These are phyloP conservation scores for Capreolus pygargus DNA, from an alignment of 2,113 vertebrate species.

Conservation along the genomic window DNA sequence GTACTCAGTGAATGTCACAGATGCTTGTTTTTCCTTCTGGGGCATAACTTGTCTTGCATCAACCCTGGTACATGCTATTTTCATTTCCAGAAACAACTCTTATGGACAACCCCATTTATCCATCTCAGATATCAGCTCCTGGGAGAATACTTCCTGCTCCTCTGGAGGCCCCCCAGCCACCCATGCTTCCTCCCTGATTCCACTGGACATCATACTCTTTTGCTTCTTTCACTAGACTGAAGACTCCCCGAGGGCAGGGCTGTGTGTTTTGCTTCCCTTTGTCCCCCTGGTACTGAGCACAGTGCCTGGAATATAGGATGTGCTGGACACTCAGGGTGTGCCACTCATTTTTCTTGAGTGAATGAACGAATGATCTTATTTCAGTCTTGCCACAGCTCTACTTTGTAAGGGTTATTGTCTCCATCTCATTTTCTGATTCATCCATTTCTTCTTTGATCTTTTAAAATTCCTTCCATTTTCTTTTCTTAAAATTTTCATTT, in stretches of 20 bases:
- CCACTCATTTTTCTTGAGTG: background rate
- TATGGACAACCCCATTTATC: background rate
- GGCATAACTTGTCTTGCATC: rapidly evolving
- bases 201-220: background rate
- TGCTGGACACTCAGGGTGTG: rapidly evolving
- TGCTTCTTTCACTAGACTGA: background rate
- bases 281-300: background rate
- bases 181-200: background rate
- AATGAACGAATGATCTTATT: background rate
- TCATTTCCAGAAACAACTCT: background rate
- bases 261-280: background rate
- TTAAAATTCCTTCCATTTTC: background rate
- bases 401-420: rapidly evolving
- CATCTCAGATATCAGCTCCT: background rate
- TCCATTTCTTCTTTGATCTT: background rate
- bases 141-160: background rate
- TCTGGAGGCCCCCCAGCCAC: background rate
- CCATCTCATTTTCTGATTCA: background rate
- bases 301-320: background rate
- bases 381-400: background rate
- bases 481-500: background rate
- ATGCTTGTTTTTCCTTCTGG: background rate
- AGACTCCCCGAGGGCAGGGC: background rate
- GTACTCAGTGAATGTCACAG: background rate
- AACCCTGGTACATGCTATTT: rapidly evolving